Percentiles rank a stretch among this genome's conserved stretches.
phyloP scores from a whole-genome alignment of 2,888 invertebrate genomes.

The Crematogaster levior region DNA sequence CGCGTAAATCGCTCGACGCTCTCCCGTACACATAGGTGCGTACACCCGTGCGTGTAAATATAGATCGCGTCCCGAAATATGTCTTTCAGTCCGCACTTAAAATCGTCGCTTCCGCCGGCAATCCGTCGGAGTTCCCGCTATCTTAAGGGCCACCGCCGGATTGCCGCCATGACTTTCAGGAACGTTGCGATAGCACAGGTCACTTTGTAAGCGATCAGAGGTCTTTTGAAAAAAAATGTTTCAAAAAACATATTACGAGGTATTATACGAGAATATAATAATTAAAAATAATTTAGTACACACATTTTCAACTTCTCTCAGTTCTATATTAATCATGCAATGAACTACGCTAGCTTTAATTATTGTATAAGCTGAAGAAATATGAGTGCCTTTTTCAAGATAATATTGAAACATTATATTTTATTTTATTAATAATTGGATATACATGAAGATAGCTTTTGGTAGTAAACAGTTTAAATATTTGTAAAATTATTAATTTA shows the following conservation, averaged over 20 bases:
- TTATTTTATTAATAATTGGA: background rate
- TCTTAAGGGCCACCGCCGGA: constrained; percentile 56
- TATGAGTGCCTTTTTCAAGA: background rate
- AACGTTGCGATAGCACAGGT: background rate
- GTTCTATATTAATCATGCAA: background rate
- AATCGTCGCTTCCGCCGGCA: constrained; percentile 75
- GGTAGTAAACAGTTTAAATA: background rate
- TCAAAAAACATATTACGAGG: background rate
- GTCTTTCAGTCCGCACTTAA: constrained; percentile 72
- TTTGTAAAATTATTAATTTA: background rate
- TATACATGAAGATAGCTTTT: background rate
- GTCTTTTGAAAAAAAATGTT: background rate
- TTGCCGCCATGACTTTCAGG: background rate
- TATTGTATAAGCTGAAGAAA: background rate
- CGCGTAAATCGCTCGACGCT: constrained; percentile 81
- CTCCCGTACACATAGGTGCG: constrained; percentile 71
- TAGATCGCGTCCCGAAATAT: constrained; percentile 78
- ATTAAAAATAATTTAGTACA: too few relatives aligned
- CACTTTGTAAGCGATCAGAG: background rate
- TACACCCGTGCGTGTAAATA: constrained; percentile 72
- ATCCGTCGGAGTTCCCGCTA: constrained; percentile 54
- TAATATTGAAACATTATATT: background rate
- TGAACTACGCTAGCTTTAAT: background rate
- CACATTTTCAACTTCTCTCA: background rate
- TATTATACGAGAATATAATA: too few relatives aligned